Percentiles rank a stretch among this genome's conserved stretches.
Evolutionary conservation across 2,888 invertebrate species (phyloP).

Genomic region (Cynaeus angustus): DNA sequence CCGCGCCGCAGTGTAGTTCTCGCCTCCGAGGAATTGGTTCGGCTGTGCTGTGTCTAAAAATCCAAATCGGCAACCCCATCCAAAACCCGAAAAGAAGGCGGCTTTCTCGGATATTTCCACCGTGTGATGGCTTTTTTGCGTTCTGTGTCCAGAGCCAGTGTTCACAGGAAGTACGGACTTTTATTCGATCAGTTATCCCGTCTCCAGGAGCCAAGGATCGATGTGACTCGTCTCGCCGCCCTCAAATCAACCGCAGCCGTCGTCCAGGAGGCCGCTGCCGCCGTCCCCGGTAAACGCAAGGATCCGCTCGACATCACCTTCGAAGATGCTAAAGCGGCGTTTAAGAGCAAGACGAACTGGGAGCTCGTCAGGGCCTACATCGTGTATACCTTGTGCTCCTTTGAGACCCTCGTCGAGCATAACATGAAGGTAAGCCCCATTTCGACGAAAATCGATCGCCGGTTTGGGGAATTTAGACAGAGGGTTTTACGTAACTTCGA

Average conservation of each 20-base stretch:
- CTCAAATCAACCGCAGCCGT: constrained; percentile 78
- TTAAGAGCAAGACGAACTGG: constrained; percentile 95
- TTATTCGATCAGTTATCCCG: constrained; percentile 61
- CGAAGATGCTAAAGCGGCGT: constrained; percentile 91
- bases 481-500: constrained; percentile 21
- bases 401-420: constrained; percentile 91
- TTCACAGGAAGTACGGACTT: constrained; percentile 69
- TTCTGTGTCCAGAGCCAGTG: constrained; percentile 70
- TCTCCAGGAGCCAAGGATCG: constrained; percentile 59
- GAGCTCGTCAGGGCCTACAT: constrained; percentile 93
- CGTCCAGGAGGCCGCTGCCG: constrained; percentile 80
- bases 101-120: constrained; percentile 18
- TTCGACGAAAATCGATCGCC: constrained; percentile 9
- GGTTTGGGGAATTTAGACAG: neutral
- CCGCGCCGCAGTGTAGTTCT: constrained; percentile 17
- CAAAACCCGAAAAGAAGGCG: constrained; percentile 4
- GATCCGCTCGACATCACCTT: constrained; percentile 85
- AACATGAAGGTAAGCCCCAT: constrained; percentile 88
- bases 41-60: neutral
- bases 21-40: neutral
- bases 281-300: constrained; percentile 22
- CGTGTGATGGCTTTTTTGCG: constrained; percentile 72
- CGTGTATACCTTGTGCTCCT: constrained; percentile 93
- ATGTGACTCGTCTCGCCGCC: constrained; percentile 60
- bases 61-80: neutral